Base-by-base conservation (phyloP, 2,113 vertebrate genomes). In the Micronycteris hirsuta region DNA sequence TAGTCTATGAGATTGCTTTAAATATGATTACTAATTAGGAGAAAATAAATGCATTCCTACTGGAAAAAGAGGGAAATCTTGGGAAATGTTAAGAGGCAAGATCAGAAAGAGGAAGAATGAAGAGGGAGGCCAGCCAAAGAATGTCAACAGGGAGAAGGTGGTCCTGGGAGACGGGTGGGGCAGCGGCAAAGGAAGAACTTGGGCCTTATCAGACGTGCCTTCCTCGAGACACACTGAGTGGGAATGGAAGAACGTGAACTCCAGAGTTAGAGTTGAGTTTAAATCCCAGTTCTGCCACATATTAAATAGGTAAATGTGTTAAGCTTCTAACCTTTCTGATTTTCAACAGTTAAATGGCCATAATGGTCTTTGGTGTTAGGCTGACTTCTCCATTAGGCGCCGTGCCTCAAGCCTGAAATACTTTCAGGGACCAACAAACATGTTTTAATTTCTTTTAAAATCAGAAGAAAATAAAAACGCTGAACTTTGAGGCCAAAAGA, bases 151-250 rank as follows among this genome's bases (percentile, higher is more conserved):
- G 33, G 14, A 74, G 26, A 84, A 58, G 3, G 26, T 2, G 16
- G 43, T 7, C 14, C 10, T 5, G 43, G 16, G 9, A 47, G 0
- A 15, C 0, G 13, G 13, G 6, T n/a, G 15, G 17, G 49, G 14
- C 0, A 47, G 2, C 0, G 8, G 3, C 7, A 16, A 28, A 82
- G 28, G 19, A 19, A 4, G 77, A 86, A 13, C 28, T 5, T 26
- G 28, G 24, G 1, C 14, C 14, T 5, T 52, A 33, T 77, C 38
- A 22, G 17, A 4, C 33, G 1, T 0, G 0, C 15, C 11, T 61
- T 15, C 14, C 74, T 83, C 41, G 65, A 45, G 24, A 82, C 22
- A 71, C 38, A 13, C 41, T 17, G 17, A 94, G 49, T 52, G 24
- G 33, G 11, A 71, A 71, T 20, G 15, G 10, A 81, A 43, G 38